These are phyloP conservation scores for Albula glossodonta DNA, from an alignment of 2,113 vertebrate species.

Conservation along the genomic window DNA sequence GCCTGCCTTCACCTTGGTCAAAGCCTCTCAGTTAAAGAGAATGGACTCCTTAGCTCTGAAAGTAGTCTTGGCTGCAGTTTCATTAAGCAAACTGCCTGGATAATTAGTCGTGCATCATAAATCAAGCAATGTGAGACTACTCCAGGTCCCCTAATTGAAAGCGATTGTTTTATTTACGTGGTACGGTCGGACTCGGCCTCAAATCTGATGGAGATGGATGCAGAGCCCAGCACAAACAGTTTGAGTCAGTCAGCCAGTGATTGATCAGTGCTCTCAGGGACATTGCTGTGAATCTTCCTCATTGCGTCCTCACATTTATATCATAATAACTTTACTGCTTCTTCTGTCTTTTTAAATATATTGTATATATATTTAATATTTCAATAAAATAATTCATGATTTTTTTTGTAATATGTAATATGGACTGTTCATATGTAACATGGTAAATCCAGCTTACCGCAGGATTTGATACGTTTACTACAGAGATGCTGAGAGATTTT, in stretches of 20 bases:
- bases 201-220: constrained; percentile 88
- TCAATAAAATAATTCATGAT: background rate
- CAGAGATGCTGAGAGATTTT: constrained; percentile 64
- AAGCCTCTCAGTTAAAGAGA: constrained; percentile 76
- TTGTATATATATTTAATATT: background rate
- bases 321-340: constrained; percentile 66
- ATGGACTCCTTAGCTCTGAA: constrained; percentile 80
- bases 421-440: constrained; percentile 38
- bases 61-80: constrained; percentile 83
- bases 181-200: constrained; percentile 79
- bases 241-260: constrained; percentile 92
- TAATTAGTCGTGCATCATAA: constrained; percentile 97
- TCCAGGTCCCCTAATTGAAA: constrained; percentile 95
- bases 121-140: constrained; percentile 91
- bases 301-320: constrained; percentile 69
- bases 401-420: background rate
- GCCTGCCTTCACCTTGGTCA: constrained; percentile 39
- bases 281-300: constrained; percentile 80
- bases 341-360: constrained; percentile 49
- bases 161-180: constrained; percentile 79
- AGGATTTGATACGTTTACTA: constrained; percentile 73
- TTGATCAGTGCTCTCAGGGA: constrained; percentile 92
- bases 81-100: constrained; percentile 81
- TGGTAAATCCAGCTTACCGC: constrained; percentile 62
- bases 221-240: constrained; percentile 89